Evolutionary conservation across 2,888 invertebrate species (phyloP), one percentile per base, ranked within the genome.

Genomic region (Onthophagus sagittarius): DNA sequence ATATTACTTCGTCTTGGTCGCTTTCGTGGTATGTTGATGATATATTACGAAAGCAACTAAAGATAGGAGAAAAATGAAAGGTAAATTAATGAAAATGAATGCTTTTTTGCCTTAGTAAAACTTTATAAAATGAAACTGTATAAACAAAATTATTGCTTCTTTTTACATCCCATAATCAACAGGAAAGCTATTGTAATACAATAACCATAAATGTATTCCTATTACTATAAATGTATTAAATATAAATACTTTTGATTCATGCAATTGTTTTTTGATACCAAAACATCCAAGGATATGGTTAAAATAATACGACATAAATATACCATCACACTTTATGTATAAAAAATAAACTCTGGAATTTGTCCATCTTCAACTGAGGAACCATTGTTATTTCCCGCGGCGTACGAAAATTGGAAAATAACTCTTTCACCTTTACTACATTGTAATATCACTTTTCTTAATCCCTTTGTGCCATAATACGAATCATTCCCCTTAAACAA

Each of bases 321-420:
- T 23, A 64, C 14, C n/a, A 15, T 15, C 9, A 23, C 64, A 64
- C 13, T 9, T 9, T 86, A 91, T 77, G 88, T 89, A 81, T 94
- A 94, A 87, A 95, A 95, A 79, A 95, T 93, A 75, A 95, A 92
- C 83, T 94, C 94, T 7, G 95, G 95, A 78, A 95, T 93, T 85
- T 95, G 95, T 67, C 95, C 95, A 82, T 94, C 93, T 81, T 94
- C 94, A 0, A 95, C 93, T 0, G 94, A 93, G 0, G 95, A 95
- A 0, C 94, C 93, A 81, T 94, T 94, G 84, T 95, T 95, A 83
- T 94, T 94, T 9, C 94, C 94, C n/a, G 94, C 92, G 0, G 94
- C 93, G 82, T 92, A 94, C 2, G 92, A 92, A 84, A 95, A 95
- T 82, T 93, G 92, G 83, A 95, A 95, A 3, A 91, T 92, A 0